Conservation (phyloP, 2,888 invertebrate genomes). For the Ferdinandea cuprea region DNA sequence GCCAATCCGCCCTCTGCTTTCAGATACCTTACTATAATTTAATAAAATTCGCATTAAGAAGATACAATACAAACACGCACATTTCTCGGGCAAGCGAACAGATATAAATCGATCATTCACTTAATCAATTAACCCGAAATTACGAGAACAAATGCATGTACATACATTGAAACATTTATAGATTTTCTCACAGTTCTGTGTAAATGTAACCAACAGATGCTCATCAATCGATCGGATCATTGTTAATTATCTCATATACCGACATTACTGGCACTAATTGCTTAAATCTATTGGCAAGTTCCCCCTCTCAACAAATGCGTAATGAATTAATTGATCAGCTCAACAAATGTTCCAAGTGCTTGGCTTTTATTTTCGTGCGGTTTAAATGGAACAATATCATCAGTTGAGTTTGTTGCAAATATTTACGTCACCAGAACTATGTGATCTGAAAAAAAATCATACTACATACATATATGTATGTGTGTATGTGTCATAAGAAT, state of each 20-base stretch:
- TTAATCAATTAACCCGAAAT: conserved; percentile 40
- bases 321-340: conserved; percentile 70
- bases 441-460: too few relatives aligned
- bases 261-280: conserved; percentile 57
- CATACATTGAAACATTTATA: neutral
- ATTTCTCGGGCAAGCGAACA: conserved; percentile 29
- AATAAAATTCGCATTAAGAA: neutral
- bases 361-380: conserved; percentile 3
- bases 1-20: neutral
- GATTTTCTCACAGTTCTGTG: conserved; percentile 22
- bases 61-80: conserved; percentile 3
- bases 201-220: conserved; percentile 46
- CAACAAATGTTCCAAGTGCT: conserved; percentile 39
- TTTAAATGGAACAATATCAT: neutral
- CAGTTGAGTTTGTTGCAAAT: conserved; percentile 43
- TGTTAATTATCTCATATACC: conserved; percentile 62
- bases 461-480: too few relatives aligned
- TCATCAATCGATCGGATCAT: conserved; percentile 70
- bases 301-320: conserved; percentile 47
- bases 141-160: neutral
- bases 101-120: conserved; percentile 41
- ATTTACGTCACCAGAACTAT: conserved; percentile 38
- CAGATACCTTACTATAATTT: neutral
- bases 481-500: neutral
- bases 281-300: conserved; percentile 52